These are phyloP conservation scores for Cherax quadricarinatus DNA, from an alignment of 1,140 invertebrate genomes.

Conservation along the genomic window DNA sequence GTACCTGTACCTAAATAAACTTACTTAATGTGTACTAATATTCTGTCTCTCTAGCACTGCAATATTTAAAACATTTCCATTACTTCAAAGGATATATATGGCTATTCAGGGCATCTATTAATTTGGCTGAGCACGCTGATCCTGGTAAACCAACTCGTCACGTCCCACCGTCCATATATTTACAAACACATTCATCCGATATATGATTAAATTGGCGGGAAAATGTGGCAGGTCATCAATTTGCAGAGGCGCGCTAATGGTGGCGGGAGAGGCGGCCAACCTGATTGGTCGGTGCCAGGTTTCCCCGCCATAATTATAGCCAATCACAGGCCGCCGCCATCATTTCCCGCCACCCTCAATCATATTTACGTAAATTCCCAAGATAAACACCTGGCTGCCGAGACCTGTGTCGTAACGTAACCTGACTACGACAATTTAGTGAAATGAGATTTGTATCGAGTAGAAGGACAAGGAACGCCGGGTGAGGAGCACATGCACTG, in stretches of 20 bases:
- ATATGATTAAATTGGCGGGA: conserved; percentile 12
- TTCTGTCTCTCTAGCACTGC: too few species aligned
- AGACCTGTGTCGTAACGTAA: not conserved
- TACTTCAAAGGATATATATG: not conserved
- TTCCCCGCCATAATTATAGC: not conserved
- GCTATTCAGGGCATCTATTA: not conserved
- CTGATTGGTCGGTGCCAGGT: not conserved
- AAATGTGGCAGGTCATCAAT: conserved; percentile 3
- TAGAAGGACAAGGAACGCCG: not conserved
- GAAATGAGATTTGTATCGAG: not conserved
- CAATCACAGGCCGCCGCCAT: not conserved
- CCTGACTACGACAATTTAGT: not conserved
- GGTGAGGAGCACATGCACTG: too few species aligned
- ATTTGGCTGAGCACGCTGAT: not conserved
- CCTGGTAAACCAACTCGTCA: not conserved
- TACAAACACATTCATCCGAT: not conserved
- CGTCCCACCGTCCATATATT: not conserved
- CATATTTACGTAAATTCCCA: not conserved
- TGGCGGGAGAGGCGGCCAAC: not conserved
- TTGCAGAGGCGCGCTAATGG: not conserved
- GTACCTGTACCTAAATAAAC: too few species aligned
- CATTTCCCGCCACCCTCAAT: conserved; percentile 9
- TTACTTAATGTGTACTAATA: too few species aligned
- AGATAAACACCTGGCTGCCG: not conserved
- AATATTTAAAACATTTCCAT: not conserved